phyloP scores from a whole-genome alignment of 2,113 vertebrate species.

The Sigmodon hispidus region DNA sequence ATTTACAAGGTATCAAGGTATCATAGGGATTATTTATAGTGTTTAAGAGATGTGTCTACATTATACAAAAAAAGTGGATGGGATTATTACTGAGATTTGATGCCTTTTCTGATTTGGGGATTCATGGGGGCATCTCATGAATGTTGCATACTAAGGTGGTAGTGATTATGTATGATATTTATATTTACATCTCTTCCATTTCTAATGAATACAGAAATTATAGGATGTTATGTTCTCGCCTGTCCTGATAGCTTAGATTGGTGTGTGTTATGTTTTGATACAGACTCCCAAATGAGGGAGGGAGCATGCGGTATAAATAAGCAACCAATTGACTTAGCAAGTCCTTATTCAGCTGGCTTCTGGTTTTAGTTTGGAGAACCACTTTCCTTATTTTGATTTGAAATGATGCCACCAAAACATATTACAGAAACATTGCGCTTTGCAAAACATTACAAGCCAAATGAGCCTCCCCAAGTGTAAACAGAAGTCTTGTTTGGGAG shows the following conservation, averaged over 20 bases:
- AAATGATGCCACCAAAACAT: constrained; percentile 71
- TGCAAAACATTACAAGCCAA: constrained; percentile 69
- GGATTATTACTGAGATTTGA: not conserved
- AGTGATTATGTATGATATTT: not conserved
- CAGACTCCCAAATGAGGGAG: constrained; percentile 56
- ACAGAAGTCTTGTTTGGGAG: constrained; percentile 73
- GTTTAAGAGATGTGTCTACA: not conserved
- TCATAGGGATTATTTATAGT: not conserved
- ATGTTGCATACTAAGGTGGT: too few species aligned
- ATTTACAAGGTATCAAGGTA: not conserved
- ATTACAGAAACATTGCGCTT: constrained; percentile 57
- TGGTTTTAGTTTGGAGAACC: constrained; percentile 73
- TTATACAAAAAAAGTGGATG: not conserved
- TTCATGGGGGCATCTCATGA: not conserved
- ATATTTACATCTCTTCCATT: not conserved
- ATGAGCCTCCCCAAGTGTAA: constrained; percentile 71
- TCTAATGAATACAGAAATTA: not conserved
- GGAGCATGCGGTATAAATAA: constrained; percentile 62
- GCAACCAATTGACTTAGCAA: constrained; percentile 41
- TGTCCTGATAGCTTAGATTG: not conserved
- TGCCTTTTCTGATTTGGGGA: not conserved
- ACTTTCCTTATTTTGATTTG: constrained; percentile 73
- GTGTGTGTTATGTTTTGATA: not conserved
- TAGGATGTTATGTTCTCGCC: not conserved
- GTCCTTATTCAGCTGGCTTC: constrained; percentile 65